These are phyloP conservation scores for Anabas testudineus DNA, from an alignment of 2,797 vertebrate species.

Conservation along the genomic window DNA sequence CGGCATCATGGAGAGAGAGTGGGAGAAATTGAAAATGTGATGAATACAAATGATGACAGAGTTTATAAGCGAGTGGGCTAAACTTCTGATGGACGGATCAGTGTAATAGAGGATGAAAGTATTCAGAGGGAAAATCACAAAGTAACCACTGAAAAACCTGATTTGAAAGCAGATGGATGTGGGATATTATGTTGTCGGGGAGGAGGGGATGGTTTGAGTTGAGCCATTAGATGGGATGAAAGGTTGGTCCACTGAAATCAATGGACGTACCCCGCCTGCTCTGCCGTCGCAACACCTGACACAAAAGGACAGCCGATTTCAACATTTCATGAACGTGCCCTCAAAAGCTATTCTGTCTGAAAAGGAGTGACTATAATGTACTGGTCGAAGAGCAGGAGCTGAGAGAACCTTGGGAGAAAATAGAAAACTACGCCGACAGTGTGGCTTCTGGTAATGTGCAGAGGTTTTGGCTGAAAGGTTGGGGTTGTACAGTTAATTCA, in stretches of 20 bases:
- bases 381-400: constrained; percentile 40
- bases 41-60: constrained; percentile 73
- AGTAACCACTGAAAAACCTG: constrained; percentile 11
- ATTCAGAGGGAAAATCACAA: constrained; percentile 51
- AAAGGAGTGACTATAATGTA: constrained; percentile 57
- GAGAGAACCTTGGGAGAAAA: constrained; percentile 53
- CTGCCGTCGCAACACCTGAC: constrained; percentile 36
- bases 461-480: constrained; percentile 70
- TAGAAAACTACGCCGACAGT: constrained; percentile 54
- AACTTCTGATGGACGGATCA: constrained; percentile 71
- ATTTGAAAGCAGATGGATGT: constrained; percentile 42
- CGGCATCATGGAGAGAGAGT: constrained; percentile 52
- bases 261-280: constrained; percentile 35
- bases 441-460: constrained; percentile 57
- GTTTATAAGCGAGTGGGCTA: constrained; percentile 53
- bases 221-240: constrained; percentile 57
- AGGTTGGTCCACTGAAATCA: constrained; percentile 29
- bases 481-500: constrained; percentile 75
- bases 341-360: constrained; percentile 49
- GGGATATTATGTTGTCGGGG: constrained; percentile 7
- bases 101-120: constrained; percentile 52
- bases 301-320: constrained; percentile 53
- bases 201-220: constrained; percentile 37
- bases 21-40: constrained; percentile 68
- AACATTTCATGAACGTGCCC: constrained; percentile 52